These are phyloP conservation scores for Cynopterus sphinx DNA, from an alignment of 2,797 vertebrate genomes.

Conservation along the genomic window DNA sequence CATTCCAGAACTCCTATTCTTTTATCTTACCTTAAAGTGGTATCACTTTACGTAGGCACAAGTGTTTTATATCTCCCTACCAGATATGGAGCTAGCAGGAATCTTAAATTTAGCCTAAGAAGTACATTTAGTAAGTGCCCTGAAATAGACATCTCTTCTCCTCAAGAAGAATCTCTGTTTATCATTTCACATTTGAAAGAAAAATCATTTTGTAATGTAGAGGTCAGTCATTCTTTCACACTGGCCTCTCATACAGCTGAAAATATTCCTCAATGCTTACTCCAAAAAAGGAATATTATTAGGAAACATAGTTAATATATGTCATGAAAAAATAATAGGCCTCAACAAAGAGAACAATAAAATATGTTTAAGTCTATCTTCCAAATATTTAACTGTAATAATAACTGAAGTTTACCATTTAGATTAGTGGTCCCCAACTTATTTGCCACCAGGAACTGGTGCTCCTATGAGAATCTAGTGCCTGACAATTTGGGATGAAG, in stretches of 20 bases:
- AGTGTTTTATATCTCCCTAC: not conserved
- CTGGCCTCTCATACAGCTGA: not conserved
- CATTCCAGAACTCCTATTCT: not conserved
- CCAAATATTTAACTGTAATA: not conserved
- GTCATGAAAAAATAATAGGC: not conserved
- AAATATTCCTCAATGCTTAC: not conserved
- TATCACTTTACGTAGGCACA: not conserved
- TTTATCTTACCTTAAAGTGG: not conserved
- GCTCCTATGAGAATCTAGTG: no score
- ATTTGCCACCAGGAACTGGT: no score
- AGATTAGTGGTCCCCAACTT: not conserved
- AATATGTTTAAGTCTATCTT: not conserved
- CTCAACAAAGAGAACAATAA: not conserved
- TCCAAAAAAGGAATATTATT: not conserved
- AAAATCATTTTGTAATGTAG: not conserved
- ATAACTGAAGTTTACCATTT: not conserved
- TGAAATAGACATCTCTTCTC: not conserved
- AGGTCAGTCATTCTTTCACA: conserved; percentile 8
- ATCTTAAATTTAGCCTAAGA: conserved; percentile 17
- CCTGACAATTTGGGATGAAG: no score
- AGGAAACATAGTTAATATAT: not conserved
- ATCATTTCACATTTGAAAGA: not conserved
- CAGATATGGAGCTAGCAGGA: not conserved
- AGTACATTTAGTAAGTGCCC: not conserved
- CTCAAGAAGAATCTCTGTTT: not conserved